Base-by-base conservation (phyloP, 2,113 vertebrate species). In the Lophius piscatorius region DNA sequence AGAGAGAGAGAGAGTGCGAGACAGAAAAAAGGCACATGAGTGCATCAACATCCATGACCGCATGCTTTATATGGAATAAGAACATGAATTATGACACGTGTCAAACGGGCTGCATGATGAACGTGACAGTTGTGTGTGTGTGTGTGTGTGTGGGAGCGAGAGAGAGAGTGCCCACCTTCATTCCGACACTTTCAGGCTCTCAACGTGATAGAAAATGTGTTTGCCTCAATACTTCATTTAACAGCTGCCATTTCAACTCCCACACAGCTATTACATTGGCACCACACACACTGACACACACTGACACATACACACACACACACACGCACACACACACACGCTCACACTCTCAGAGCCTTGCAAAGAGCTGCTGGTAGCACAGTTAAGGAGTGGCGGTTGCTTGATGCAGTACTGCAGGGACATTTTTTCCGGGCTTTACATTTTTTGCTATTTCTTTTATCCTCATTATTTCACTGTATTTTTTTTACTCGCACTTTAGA, bases 161-260 rank as follows among this genome's bases (percentile, higher is more conserved):
- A 26, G 18, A 58, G 23, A 17, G 40, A 14, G 23, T 41, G 66
- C 3, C 56, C 9, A 20, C 52, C 51, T 63, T 67, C 73, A 34
- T 60, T 63, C 74, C 71, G 62, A 68, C 73, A 70, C 73, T 67
- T 52, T 64, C 12, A 23, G 45, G 63, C 66, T 65, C 67, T 57
- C 20, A 13, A 33, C 58, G 63, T 59, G 58, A 61, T 17, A 50
- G 39, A 65, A 68, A 65, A 39, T 1, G 9, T 35, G 49, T 54
- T 69, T 64, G 64, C 68, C 48, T 67, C 44, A 33, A 72, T 74
- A 56, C 64, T 82, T 62, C 58, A 60, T 80, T 84, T 80, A 80
- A 82, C 74, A 78, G 72, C 62, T 81, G 74, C 63, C 71, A 81
- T 82, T 70, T 82, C 59, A 23, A 65, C 82, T 76, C 76, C 84